Evolutionary conservation across 2,113 vertebrate species (phyloP), one percentile per base, ranked within the genome.

Genomic region (Garra rufa): DNA sequence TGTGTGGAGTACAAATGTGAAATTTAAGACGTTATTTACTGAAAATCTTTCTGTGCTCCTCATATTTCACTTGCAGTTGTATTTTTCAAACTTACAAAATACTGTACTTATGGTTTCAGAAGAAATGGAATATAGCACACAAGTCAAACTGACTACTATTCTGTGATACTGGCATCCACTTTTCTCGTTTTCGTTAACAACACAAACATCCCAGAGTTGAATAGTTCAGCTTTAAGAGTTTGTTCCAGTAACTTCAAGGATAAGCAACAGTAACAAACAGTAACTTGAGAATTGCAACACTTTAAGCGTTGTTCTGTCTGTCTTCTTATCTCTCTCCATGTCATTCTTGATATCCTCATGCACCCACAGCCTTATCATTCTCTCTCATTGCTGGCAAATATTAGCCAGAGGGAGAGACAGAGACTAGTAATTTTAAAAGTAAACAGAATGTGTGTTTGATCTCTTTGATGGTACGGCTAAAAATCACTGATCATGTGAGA

Each of bases 401-500:
- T 81, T 67, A 70, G 79, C 63, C 30, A 67, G 61, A 67, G 63
- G 8, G 19, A 61, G 30, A 57, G 34, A 14, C 38, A 44, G 69
- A 24, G 10, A 73, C 65, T 21, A 34, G 65, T 69, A 17, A 44
- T 43, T 73, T 44, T 73, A 43, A 43, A 71, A n/a, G 38, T 44
- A 44, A 71, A 71, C 41, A 24, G 19, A 43, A 59, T 55, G 24
- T 85, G 26, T n/a, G 3, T 48, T 48, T 21, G 41, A 59, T 74
- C 30, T 67, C 41, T 85, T 65, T 78, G 61, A 63, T 52, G 34
- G 67, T 59, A 85, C 14, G 11, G 76, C 9, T 83, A 30, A 83
- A n/a, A 85, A 74, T 82, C 28, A n/a, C n/a, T 70, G 69, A 75
- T 89, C 86, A 87, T 86, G 78, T 87, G 83, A 91, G 80, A 89